Conservation (phyloP, 1,140 invertebrate genomes). For the Papilio machaon region DNA sequence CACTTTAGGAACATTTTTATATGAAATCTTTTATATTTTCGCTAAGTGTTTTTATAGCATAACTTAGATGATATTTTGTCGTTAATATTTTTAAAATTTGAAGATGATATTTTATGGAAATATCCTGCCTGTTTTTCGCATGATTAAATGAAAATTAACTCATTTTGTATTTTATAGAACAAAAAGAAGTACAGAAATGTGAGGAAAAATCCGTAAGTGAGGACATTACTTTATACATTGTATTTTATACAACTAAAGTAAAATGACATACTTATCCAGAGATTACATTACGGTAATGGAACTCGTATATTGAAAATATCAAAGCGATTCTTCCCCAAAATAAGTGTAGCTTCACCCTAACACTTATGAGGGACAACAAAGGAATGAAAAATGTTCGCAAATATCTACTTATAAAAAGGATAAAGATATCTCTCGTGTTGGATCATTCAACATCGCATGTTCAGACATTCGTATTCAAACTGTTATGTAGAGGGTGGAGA, state of each 20-base stretch:
- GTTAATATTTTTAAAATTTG: too few relatives aligned
- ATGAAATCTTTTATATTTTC: too few relatives aligned
- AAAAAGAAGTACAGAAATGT: background rate
- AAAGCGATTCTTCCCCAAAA: conserved; percentile 15
- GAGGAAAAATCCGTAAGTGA: background rate
- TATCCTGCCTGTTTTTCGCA: background rate
- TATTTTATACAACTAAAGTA: conserved; percentile 11
- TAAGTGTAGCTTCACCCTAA: conserved; percentile 22
- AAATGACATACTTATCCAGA: conserved; percentile 6
- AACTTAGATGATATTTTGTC: too few relatives aligned
- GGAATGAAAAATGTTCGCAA: conserved; percentile 26
- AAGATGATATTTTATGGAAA: too few relatives aligned
- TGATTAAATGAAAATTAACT: background rate
- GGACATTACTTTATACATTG: background rate
- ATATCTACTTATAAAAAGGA: conserved; percentile 25
- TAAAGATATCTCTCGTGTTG: conserved; percentile 22
- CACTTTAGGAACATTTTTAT: too few relatives aligned
- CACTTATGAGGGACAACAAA: conserved; percentile 24
- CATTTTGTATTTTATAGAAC: background rate
- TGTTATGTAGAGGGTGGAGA: conserved; percentile 25
- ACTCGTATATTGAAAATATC: conserved; percentile 27
- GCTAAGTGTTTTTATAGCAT: too few relatives aligned
- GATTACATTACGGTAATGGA: conserved; percentile 23
- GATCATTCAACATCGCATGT: conserved; percentile 26
- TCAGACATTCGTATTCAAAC: conserved; percentile 26